Conservation (phyloP, 2,113 vertebrate genomes). For the Chamaea fasciata region DNA sequence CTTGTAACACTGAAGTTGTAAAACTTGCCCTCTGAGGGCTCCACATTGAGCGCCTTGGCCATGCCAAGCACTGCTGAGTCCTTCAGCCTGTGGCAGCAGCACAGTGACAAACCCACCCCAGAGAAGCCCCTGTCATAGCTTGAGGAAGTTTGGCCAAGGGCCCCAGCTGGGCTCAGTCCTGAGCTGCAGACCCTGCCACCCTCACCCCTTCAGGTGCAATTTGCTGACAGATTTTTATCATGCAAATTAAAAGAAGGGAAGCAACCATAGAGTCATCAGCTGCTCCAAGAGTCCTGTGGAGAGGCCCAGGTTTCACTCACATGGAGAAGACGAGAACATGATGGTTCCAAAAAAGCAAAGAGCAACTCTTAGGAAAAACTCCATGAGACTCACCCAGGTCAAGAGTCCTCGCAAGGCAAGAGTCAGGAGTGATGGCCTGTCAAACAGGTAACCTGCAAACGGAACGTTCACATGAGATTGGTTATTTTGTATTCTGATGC, state of each 20-base stretch:
- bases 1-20: not conserved
- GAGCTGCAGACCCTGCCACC: not conserved
- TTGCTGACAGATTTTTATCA: slow-evolving; percentile 79
- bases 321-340: slow-evolving; percentile 66
- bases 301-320: slow-evolving; percentile 64
- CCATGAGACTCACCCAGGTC: slow-evolving; percentile 69
- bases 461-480: not conserved
- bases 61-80: not conserved
- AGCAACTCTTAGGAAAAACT: slow-evolving; percentile 76
- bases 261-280: slow-evolving; percentile 78
- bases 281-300: slow-evolving; percentile 70
- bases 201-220: slow-evolving; percentile 64
- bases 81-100: not conserved
- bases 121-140: not conserved
- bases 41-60: not conserved
- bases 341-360: slow-evolving; percentile 75
- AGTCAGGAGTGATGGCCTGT: slow-evolving; percentile 69
- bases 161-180: not conserved
- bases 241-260: slow-evolving; percentile 77
- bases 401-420: slow-evolving; percentile 65
- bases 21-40: not conserved
- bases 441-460: slow-evolving; percentile 79
- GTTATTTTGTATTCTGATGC: not conserved
- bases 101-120: not conserved
- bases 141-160: not conserved